phyloP scores from a whole-genome alignment of 2,113 vertebrate genomes.

The Psittacula cyanocephala region DNA sequence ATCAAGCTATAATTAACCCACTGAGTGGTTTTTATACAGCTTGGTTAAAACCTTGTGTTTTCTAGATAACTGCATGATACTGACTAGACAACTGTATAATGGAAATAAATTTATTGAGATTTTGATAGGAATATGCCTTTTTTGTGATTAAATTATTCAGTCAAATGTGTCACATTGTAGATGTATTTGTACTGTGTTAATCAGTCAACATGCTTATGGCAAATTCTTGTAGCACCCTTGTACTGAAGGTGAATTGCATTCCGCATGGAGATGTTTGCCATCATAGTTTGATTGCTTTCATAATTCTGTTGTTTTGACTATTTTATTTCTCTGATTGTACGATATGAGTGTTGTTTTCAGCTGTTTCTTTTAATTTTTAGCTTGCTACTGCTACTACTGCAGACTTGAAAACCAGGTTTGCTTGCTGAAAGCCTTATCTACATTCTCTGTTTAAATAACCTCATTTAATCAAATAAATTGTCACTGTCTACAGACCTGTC shows the following conservation, averaged over 20 bases:
- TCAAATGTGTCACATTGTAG: not conserved
- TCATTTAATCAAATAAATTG: not conserved
- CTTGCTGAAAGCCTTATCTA: not conserved
- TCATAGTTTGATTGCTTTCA: not conserved
- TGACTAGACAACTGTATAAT: not conserved
- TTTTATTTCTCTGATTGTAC: not conserved
- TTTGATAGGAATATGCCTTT: not conserved
- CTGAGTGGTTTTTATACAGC: not conserved
- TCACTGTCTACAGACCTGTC: not conserved
- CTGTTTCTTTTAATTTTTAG: not conserved
- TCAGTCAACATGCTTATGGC: not conserved
- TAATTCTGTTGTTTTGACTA: not conserved
- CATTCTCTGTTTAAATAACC: not conserved
- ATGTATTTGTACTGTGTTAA: not conserved
- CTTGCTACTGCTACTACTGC: not conserved
- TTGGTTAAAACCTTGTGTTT: not conserved
- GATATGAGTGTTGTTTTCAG: not conserved
- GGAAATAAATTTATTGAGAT: not conserved
- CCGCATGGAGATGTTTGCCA: not conserved
- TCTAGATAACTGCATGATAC: not conserved
- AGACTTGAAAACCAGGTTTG: not conserved
- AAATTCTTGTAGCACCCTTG: not conserved
- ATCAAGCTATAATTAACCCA: not conserved
- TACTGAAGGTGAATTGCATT: not conserved
- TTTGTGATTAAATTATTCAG: not conserved